Percentiles rank a stretch among this genome's conserved stretches.
Evolutionary conservation across 2,797 vertebrate genomes (phyloP).

Genomic region (Centroberyx gerrardi): DNA sequence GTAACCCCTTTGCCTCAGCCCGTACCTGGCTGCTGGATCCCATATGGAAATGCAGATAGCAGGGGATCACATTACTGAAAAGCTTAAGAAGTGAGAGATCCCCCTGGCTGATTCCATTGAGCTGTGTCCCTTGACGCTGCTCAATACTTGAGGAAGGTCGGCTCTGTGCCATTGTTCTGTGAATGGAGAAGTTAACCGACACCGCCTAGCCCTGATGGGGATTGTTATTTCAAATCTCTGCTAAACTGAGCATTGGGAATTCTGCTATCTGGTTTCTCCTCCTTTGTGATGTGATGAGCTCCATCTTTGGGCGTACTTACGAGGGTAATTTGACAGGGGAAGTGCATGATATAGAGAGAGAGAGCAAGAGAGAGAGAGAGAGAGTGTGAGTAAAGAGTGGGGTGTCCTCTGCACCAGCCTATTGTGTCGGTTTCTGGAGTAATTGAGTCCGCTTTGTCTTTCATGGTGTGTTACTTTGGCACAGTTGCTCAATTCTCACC

Average conservation of each 20-base stretch:
- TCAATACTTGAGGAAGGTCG: slow-evolving; percentile 63
- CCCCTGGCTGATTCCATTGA: slow-evolving; percentile 76
- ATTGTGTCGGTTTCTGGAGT: slow-evolving; percentile 60
- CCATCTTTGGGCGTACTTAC: slow-evolving; percentile 65
- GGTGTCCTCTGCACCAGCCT: slow-evolving; percentile 35
- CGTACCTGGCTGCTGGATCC: slow-evolving; percentile 67
- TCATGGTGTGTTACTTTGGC: slow-evolving; percentile 70
- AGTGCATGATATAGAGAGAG: slow-evolving; percentile 34
- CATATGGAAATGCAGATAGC: slow-evolving; percentile 73
- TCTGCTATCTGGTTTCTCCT: slow-evolving; percentile 65
- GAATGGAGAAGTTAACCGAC: slow-evolving; percentile 77
- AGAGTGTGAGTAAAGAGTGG: not conserved
- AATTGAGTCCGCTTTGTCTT: slow-evolving; percentile 64
- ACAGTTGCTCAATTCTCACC: slow-evolving; percentile 51
- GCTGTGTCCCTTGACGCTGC: slow-evolving; percentile 63
- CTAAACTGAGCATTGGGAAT: slow-evolving; percentile 80
- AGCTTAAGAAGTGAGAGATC: slow-evolving; percentile 77
- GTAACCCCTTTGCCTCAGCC: slow-evolving; percentile 51
- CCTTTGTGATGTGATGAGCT: slow-evolving; percentile 77
- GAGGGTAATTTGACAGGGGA: slow-evolving; percentile 64
- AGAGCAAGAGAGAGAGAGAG: slow-evolving; percentile 1
- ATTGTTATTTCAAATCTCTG: slow-evolving; percentile 80
- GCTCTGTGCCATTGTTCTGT: slow-evolving; percentile 74
- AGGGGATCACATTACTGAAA: slow-evolving; percentile 75
- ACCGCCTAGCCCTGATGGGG: slow-evolving; percentile 67